phyloP scores from a whole-genome alignment of 1,140 invertebrate species.

The Pseudoatta argentina region DNA sequence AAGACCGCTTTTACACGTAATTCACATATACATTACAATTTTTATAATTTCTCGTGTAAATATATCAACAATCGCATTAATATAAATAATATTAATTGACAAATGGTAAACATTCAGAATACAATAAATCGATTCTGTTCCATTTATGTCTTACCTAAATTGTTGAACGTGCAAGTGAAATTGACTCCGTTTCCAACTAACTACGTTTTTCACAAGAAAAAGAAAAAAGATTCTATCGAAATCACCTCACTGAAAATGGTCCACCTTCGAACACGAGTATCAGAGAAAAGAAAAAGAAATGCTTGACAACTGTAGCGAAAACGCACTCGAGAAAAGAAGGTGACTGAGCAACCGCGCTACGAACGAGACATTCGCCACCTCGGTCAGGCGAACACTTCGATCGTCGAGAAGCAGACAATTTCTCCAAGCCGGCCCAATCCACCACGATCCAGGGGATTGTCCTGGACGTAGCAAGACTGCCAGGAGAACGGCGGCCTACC shows the following conservation, averaged over 20 bases:
- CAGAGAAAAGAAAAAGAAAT: neutral
- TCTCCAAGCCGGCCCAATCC: constrained; percentile 27
- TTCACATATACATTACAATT: neutral
- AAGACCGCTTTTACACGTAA: neutral
- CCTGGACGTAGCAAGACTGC: constrained; percentile 62
- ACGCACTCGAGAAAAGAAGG: neutral
- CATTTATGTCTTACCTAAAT: constrained; percentile 2
- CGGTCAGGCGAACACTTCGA: constrained; percentile 29
- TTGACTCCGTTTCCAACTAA: neutral
- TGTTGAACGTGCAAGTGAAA: neutral
- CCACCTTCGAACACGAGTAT: neutral
- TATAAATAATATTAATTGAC: too few species aligned
- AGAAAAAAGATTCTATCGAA: neutral
- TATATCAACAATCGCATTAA: neutral
- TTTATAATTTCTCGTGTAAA: neutral
- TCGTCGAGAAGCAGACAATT: constrained; percentile 39
- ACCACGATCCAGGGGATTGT: constrained; percentile 68
- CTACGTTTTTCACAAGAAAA: constrained; percentile 2
- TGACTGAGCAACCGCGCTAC: neutral
- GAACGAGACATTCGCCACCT: constrained; percentile 38
- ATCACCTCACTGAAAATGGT: constrained; percentile 41
- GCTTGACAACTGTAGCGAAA: neutral
- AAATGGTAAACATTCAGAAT: neutral
- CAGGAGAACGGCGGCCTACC: constrained; percentile 41
- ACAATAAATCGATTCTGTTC: neutral